These are phyloP conservation scores for Enteromius argenteus DNA, from an alignment of 2,797 vertebrate genomes.

Conservation along the genomic window DNA sequence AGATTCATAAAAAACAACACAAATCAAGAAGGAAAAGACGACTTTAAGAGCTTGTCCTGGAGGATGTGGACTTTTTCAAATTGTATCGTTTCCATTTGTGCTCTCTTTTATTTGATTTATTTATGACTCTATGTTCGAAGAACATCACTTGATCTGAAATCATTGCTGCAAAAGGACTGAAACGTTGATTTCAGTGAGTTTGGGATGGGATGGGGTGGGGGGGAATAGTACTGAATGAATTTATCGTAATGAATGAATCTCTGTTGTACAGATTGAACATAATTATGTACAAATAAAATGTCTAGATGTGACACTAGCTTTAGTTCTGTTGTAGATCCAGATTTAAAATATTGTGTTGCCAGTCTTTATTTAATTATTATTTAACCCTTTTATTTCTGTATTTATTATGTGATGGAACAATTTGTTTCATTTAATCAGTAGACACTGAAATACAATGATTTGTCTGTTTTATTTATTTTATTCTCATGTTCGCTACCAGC, in stretches of 20 bases:
- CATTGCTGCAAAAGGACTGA: constrained; percentile 79
- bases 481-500: constrained; percentile 76
- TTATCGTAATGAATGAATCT: constrained; percentile 79
- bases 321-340: constrained; percentile 67
- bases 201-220: constrained; percentile 44
- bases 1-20: constrained; percentile 40
- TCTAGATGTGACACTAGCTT: constrained; percentile 69
- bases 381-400: constrained; percentile 65
- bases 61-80: constrained; percentile 65
- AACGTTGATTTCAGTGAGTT: constrained; percentile 70
- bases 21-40: constrained; percentile 45
- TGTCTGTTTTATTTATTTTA: constrained; percentile 58
- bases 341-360: constrained; percentile 78
- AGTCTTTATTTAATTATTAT: constrained; percentile 76
- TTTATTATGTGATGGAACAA: constrained; percentile 66
- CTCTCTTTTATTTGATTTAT: constrained; percentile 58
- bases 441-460: constrained; percentile 61
- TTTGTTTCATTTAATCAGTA: constrained; percentile 61
- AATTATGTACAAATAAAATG: constrained; percentile 67
- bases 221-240: constrained; percentile 50
- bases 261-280: constrained; percentile 73
- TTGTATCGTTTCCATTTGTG: constrained; percentile 75
- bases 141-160: constrained; percentile 72
- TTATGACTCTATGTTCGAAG: constrained; percentile 74
- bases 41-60: constrained; percentile 56